phyloP scores from a whole-genome alignment of 2,888 invertebrate species.

The Dryadula phaetusa region DNA sequence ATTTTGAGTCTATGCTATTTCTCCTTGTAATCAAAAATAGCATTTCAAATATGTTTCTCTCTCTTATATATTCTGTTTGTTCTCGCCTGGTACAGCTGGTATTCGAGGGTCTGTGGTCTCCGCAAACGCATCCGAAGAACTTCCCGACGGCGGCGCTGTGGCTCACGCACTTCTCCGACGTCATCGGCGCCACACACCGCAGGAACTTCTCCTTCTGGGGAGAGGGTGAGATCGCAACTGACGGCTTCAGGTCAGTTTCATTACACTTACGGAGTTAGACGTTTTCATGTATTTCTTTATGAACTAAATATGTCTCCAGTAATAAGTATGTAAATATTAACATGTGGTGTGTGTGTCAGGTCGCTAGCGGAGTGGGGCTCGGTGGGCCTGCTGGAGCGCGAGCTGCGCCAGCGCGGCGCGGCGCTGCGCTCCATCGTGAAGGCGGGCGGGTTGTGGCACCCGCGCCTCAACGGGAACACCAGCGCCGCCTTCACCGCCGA shows the following conservation, averaged over 20 bases:
- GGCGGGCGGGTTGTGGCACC: slow-evolving; percentile 95
- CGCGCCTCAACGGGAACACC: slow-evolving; percentile 93
- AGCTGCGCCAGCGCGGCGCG: slow-evolving; percentile 92
- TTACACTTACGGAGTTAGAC: too few relatives aligned
- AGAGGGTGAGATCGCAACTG: slow-evolving; percentile 92
- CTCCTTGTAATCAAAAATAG: too few relatives aligned
- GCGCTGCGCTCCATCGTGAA: slow-evolving; percentile 93
- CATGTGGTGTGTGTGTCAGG: slow-evolving; percentile 51
- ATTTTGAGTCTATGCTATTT: too few relatives aligned
- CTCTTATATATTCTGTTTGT: neutral
- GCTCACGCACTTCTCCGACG: slow-evolving; percentile 98
- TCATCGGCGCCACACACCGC: slow-evolving; percentile 97
- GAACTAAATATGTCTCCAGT: too few relatives aligned
- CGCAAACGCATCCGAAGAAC: slow-evolving; percentile 97
- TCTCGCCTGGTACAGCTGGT: slow-evolving; percentile 82
- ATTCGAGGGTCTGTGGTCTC: slow-evolving; percentile 98
- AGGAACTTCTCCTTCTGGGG: slow-evolving; percentile 96
- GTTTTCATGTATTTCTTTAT: too few relatives aligned
- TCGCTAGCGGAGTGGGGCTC: slow-evolving; percentile 94
- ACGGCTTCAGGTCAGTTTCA: slow-evolving; percentile 91
- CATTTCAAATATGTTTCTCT: too few relatives aligned
- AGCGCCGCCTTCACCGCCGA: slow-evolving; percentile 93
- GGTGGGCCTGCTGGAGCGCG: slow-evolving; percentile 93
- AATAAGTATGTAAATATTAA: neutral
- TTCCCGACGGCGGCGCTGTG: slow-evolving; percentile 94